A percentile compares a stretch with the other conserved stretches of the same genome.
phyloP scores from a whole-genome alignment of 2,797 vertebrate genomes.

The Chloroceryle inda region DNA sequence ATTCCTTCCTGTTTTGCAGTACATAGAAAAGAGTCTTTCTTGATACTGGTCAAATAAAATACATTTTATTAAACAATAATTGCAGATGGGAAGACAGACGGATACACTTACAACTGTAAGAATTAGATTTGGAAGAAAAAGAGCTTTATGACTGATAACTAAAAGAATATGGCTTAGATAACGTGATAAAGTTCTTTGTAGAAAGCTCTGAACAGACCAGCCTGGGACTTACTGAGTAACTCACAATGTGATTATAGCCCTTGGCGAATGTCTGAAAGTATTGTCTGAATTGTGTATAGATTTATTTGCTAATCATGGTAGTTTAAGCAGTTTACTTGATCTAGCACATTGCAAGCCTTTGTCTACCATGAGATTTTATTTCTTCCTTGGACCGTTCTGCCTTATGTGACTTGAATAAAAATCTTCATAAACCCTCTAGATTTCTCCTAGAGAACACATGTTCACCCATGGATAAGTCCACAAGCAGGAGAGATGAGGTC shows the following conservation, averaged over 20 bases:
- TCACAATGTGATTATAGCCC: not conserved
- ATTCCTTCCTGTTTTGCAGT: not conserved
- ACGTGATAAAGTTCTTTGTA: not conserved
- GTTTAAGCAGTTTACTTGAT: not conserved
- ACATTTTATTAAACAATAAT: not conserved
- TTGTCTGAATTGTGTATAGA: not conserved
- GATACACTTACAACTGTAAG: not conserved
- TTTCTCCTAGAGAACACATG: not conserved
- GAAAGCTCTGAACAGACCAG: not conserved
- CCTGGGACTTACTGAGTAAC: not conserved
- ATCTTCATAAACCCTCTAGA: not conserved
- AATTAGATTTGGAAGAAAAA: constrained; percentile 1
- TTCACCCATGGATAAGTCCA: not conserved
- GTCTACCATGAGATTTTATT: not conserved
- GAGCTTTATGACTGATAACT: not conserved
- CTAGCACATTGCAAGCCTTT: not conserved
- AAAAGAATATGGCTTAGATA: not conserved
- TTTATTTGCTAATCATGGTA: constrained; percentile 2
- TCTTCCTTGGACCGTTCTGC: not conserved
- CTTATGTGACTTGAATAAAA: not conserved
- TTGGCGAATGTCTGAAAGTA: not conserved
- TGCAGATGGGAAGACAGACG: not conserved
- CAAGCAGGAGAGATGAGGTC: not conserved
- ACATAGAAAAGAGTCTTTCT: not conserved
- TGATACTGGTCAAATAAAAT: not conserved